Conservation (phyloP, 2,797 vertebrate species). For the Acanthurus tractus region DNA sequence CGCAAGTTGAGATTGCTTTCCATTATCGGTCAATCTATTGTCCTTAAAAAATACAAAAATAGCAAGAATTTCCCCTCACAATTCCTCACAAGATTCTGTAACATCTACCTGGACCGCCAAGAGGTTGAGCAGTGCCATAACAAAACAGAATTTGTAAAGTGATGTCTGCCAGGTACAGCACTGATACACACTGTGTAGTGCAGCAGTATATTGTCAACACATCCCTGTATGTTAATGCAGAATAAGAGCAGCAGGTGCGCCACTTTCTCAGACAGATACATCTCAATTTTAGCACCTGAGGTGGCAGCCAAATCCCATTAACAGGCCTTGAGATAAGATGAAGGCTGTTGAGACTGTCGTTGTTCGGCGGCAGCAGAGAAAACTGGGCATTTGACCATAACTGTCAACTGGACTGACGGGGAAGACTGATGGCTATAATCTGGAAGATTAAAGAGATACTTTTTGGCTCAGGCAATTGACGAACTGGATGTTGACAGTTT, state of each 20-base stretch:
- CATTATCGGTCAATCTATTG: background rate
- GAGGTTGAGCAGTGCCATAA: background rate
- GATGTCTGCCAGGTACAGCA: background rate
- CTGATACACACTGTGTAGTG: background rate
- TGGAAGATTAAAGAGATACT: conserved; percentile 31
- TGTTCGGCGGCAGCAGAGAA: conserved; percentile 15
- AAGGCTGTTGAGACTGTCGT: conserved; percentile 21
- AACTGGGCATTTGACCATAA: conserved; percentile 39
- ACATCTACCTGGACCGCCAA: background rate
- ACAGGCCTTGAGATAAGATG: conserved; percentile 15
- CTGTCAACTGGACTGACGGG: conserved; percentile 40
- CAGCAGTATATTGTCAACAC: background rate
- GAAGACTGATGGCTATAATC: conserved; percentile 19
- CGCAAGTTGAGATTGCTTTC: background rate
- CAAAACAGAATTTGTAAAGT: background rate
- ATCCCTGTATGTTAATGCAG: background rate
- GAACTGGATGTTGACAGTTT: conserved; percentile 46
- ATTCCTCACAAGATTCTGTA: background rate
- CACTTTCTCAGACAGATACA: background rate
- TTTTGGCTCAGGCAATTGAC: conserved; percentile 37
- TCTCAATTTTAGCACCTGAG: conserved; percentile 9
- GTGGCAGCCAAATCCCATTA: conserved; percentile 33
- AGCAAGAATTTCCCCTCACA: background rate
- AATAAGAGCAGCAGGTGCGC: background rate
- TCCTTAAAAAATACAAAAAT: background rate